Base-by-base conservation (phyloP, 2,113 vertebrate species). In the Hippocampus abdominalis region DNA sequence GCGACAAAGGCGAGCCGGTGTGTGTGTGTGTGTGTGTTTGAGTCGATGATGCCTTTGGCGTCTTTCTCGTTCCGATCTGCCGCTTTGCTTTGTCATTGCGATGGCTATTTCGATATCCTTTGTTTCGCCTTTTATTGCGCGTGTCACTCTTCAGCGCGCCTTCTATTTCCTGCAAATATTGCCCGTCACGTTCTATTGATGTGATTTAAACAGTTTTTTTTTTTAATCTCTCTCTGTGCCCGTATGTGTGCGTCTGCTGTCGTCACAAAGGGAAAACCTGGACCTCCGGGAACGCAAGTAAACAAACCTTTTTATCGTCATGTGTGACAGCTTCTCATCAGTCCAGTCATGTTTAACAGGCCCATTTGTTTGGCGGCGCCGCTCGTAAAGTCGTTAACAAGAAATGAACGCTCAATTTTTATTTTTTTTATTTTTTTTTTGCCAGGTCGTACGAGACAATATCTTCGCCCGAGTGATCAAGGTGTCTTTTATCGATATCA, bases 1-100 rank as follows among this genome's bases (percentile, higher is more conserved):
- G 95, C 57, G 88, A 92, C 40, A 93, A 90, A 90, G 94, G 94
- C 2, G 90, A 93, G 59, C 48, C 82, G 32, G 93, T 96, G 92
- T 63, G 93, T 82, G 60, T 61, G 93, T 82, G 60, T 61, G 61
- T 71, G 68, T 48, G 13, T 57, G 21, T 60, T 70, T 32, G 40
- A 62, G 74, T 5, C 11, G 20, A 59, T 42, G 73, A 20, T 18
- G 25, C 57, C 13, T 44, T 12, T 44, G 10, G 10, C 10, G 10
- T 44, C 42, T 44, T 42, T 44, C 10, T 39, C 9, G 39, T 44
- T 65, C 13, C 21, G 53, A 60, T 64, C 64, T 36, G 32, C 76
- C 70, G 72, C 68, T 57, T 44, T 66, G 72, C 46, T 70, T 46
- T 74, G 72, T 73, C 42, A 59, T 74, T 20, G 61, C 63, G 74